These are phyloP conservation scores for Jaculus jaculus DNA, from an alignment of 2,113 vertebrate species.

Conservation along the genomic window DNA sequence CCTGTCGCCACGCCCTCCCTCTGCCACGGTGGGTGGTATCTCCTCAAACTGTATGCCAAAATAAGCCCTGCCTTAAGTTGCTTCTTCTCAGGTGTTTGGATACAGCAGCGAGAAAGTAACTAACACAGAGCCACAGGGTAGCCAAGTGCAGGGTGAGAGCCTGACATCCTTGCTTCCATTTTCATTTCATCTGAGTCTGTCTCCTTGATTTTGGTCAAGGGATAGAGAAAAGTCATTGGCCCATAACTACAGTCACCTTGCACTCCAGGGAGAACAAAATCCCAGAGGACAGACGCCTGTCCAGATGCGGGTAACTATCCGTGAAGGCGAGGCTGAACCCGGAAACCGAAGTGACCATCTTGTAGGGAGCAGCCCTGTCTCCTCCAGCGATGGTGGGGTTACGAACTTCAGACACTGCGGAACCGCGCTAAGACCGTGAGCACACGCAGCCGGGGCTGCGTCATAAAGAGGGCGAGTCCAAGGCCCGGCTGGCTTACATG, in stretches of 20 bases:
- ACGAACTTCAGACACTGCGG: not conserved
- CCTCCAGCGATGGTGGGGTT: not conserved
- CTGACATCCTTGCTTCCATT: not conserved
- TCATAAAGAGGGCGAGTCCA: too few species aligned
- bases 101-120: too few species aligned
- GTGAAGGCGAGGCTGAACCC: not conserved
- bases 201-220: not conserved
- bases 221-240: not conserved
- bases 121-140: not conserved
- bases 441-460: not conserved
- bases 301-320: too few species aligned
- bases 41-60: too few species aligned
- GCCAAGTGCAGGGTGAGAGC: not conserved
- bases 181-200: too few species aligned
- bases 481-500: too few species aligned
- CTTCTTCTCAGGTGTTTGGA: too few species aligned
- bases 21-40: too few species aligned
- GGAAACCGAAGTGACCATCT: not conserved
- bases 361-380: not conserved
- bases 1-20: too few species aligned
- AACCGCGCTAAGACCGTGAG: not conserved
- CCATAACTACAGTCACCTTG: not conserved
- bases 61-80: too few species aligned
- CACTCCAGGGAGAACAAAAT: not conserved
- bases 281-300: not conserved